Conservation (phyloP, 2,113 vertebrate genomes). For the Octodon degus region DNA sequence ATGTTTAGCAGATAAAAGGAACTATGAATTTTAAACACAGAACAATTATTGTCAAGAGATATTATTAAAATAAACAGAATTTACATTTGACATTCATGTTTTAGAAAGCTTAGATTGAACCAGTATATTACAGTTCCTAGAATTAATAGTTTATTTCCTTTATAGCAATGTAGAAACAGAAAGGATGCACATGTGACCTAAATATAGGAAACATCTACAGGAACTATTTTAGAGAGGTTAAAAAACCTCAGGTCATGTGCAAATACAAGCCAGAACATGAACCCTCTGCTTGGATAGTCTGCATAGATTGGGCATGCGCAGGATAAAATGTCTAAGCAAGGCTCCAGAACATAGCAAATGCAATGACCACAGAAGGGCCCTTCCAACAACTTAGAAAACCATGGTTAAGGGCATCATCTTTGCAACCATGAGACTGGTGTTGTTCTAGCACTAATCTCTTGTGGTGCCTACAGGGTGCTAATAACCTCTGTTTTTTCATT, state of each 20-base stretch:
- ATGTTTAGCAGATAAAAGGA: conserved; percentile 66
- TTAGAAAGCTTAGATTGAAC: background rate
- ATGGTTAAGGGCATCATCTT: background rate
- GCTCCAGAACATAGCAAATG: background rate
- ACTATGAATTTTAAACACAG: conserved; percentile 71
- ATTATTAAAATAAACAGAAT: conserved; percentile 60
- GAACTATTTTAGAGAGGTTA: background rate
- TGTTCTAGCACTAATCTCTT: background rate
- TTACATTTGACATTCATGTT: conserved; percentile 11
- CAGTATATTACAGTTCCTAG: conserved; percentile 6
- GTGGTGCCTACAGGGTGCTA: background rate
- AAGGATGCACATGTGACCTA: background rate
- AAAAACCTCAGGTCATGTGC: background rate
- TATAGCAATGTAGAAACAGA: conserved; percentile 12
- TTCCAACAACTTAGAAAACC: background rate
- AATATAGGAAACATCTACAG: background rate
- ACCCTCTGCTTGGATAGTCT: background rate
- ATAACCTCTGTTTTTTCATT: background rate
- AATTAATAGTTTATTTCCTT: conserved; percentile 30
- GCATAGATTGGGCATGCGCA: background rate
- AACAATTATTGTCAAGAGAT: conserved; percentile 57
- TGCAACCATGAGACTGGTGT: background rate
- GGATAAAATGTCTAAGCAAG: background rate
- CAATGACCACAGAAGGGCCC: background rate
- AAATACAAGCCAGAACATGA: background rate